These are phyloP conservation scores for Xylota segnis DNA, from an alignment of 2,888 invertebrate genomes.

Conservation along the genomic window DNA sequence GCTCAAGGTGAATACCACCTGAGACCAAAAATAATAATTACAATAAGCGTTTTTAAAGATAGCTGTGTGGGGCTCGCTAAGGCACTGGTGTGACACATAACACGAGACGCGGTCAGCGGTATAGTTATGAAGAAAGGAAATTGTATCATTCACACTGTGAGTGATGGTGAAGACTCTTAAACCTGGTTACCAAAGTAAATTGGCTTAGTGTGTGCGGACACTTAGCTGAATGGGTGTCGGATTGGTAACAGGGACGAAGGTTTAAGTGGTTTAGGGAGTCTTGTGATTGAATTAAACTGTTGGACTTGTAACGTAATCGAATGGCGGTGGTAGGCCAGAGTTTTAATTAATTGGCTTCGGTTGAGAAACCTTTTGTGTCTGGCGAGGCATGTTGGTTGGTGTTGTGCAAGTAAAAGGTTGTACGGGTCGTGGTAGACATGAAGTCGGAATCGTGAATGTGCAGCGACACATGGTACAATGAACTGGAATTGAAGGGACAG, in stretches of 20 bases:
- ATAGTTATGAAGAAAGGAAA: not conserved
- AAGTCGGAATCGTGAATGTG: not conserved
- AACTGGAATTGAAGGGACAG: not conserved
- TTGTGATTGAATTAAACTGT: slow-evolving; percentile 2
- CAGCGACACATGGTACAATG: not conserved
- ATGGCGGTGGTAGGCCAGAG: not conserved
- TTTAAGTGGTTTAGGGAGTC: slow-evolving; percentile 3
- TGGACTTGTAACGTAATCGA: not conserved
- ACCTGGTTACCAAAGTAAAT: not conserved
- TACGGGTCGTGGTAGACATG: not conserved
- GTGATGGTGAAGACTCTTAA: not conserved
- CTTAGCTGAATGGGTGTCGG: not conserved
- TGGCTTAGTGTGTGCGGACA: not conserved
- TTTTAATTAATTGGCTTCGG: slow-evolving; percentile 12
- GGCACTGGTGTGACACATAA: slow-evolving; percentile 1
- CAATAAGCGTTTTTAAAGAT: not conserved
- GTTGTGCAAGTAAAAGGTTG: not conserved
- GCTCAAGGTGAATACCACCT: slow-evolving; percentile 11
- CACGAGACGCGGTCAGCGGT: not conserved
- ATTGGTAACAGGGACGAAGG: slow-evolving; percentile 5
- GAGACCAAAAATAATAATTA: not conserved
- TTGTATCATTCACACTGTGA: not conserved
- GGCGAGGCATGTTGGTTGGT: not conserved
- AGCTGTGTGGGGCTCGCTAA: not conserved
- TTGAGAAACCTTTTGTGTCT: slow-evolving; percentile 8